Evolutionary conservation across 1,140 invertebrate species (phyloP), one percentile per base, ranked within the genome.

Genomic region (Frieseomelitta varia): DNA sequence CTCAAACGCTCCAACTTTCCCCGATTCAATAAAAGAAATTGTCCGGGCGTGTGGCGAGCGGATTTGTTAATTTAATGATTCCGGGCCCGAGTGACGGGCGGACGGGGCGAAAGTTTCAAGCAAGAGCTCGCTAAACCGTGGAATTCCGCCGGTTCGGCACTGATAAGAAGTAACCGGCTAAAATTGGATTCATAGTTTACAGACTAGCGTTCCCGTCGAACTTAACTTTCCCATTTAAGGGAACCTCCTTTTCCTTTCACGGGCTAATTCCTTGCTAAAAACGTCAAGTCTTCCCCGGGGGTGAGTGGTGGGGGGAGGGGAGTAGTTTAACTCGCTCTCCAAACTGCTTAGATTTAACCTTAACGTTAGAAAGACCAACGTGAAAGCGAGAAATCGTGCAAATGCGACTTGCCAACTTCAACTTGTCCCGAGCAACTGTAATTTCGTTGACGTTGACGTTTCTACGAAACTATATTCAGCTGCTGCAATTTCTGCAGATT

Each of bases 121-220:
- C 21, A 17, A 30, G 27, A 14, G 6, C 19, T 47, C 39, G 39
- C 39, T 47, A 47, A 47, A 47, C 39, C 56, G 76, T 17, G 39
- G 27, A 72, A 69, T 84, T 80, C 53, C 82, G 56, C 24, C 77
- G 51, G 82, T 84, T 73, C 68, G 77, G 51, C 58, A 73, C 82
- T 58, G 82, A 84, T 84, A 84, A 84, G 82, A 73, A 73, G 82
- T 77, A 47, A 79, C 30, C 53, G 82, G 24, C 82, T 84, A 65
- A 84, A 84, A 84, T 84, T 84, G 77, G 82, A 84, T 84, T 84
- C 82, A 84, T 73, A 84, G 82, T 84, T 84, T 84, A 84, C 82
- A 73, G 82, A 84, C 68, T 80, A 2, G 68, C 82, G 8, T 80
- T 84, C 67, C 53, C 77, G 58, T 67, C n/a, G 69, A 84, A 67